These are phyloP conservation scores for Ascaphus truei DNA, from an alignment of 2,113 vertebrate species.

Conservation along the genomic window DNA sequence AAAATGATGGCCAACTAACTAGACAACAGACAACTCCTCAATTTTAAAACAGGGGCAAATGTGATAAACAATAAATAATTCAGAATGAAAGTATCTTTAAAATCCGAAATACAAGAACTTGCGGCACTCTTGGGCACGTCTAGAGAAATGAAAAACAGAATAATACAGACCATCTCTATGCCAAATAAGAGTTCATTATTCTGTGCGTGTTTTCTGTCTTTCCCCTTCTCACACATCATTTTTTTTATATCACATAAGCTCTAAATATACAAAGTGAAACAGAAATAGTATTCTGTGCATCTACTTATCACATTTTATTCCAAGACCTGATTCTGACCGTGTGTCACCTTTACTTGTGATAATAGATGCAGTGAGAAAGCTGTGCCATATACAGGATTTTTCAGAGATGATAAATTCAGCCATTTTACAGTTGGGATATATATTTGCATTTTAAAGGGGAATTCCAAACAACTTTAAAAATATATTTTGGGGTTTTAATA, in stretches of 20 bases:
- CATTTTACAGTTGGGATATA: slow-evolving; percentile 1
- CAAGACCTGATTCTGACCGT: neutral
- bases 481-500: too few species aligned
- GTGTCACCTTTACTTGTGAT: slow-evolving; percentile 22
- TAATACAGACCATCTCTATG: slow-evolving; percentile 7
- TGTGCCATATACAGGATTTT: slow-evolving; percentile 12
- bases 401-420: neutral
- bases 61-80: too few species aligned
- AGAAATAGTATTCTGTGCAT: slow-evolving; percentile 22
- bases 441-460: too few species aligned
- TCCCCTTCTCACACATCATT: neutral
- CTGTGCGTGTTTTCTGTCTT: neutral
- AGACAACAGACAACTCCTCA: too few species aligned
- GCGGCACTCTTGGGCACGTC: neutral
- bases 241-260: slow-evolving; percentile 21
- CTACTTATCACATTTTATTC: slow-evolving; percentile 29
- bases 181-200: neutral
- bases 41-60: too few species aligned
- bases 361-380: slow-evolving; percentile 18
- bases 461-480: too few species aligned
- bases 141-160: slow-evolving; percentile 8
- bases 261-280: slow-evolving; percentile 17
- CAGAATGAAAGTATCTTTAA: too few species aligned
- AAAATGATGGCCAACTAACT: too few species aligned
- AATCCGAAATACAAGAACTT: neutral